Percentiles rank a stretch among this genome's conserved stretches.
phyloP scores from a whole-genome alignment of 2,888 invertebrate genomes.

The Tanaodytes sp. region DNA sequence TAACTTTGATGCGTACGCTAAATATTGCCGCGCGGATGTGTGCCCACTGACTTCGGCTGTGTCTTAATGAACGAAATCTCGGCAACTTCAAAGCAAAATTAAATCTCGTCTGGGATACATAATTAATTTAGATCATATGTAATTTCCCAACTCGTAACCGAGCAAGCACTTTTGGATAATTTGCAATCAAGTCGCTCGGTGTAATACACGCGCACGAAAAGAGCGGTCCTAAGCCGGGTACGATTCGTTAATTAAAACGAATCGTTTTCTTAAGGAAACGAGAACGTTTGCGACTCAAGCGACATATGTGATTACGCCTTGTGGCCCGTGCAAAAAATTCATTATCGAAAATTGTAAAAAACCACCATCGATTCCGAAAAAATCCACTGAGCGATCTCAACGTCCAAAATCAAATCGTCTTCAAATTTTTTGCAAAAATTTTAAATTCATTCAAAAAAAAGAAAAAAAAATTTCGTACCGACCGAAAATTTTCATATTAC shows the following conservation, averaged over 20 bases:
- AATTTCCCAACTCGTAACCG: conserved; percentile 44
- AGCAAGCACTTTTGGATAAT: conserved; percentile 46
- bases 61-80: conserved; percentile 54
- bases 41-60: conserved; percentile 38
- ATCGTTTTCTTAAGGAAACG: conserved; percentile 38
- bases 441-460: too few relatives aligned
- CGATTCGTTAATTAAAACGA: too few relatives aligned
- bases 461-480: too few relatives aligned
- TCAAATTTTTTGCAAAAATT: too few relatives aligned
- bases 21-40: conserved; percentile 33
- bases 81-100: conserved; percentile 56
- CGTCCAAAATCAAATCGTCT: too few relatives aligned
- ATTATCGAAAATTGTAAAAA: too few relatives aligned
- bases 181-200: conserved; percentile 44
- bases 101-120: conserved; percentile 52
- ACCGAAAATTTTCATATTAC: too few relatives aligned
- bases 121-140: conserved; percentile 49
- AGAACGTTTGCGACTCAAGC: conserved; percentile 21
- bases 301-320: conserved; percentile 22
- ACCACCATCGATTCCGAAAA: too few relatives aligned
- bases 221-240: too few relatives aligned
- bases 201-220: conserved; percentile 28
- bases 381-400: too few relatives aligned
- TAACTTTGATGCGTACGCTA: conserved; percentile 46
- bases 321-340: too few relatives aligned